phyloP scores from a whole-genome alignment of 2,888 invertebrate genomes.

The Diploptera punctata region DNA sequence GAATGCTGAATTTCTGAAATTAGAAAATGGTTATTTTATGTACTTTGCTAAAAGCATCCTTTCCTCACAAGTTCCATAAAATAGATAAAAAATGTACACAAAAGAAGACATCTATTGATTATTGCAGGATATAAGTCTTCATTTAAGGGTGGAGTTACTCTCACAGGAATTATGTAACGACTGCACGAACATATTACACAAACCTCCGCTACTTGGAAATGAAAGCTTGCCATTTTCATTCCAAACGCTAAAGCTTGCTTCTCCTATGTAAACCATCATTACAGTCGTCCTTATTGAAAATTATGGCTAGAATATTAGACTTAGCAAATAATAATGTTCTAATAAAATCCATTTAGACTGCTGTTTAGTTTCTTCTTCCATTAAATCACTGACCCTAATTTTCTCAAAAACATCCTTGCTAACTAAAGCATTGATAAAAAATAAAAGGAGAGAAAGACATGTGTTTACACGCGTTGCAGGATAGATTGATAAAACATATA shows the following conservation, averaged over 20 bases:
- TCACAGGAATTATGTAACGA: neutral
- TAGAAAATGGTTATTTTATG: slow-evolving; percentile 20
- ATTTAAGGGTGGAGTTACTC: neutral
- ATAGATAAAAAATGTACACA: neutral
- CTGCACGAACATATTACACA: neutral
- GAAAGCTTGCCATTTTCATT: neutral
- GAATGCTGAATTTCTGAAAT: slow-evolving; percentile 14
- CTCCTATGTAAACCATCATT: neutral
- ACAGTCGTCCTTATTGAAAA: neutral
- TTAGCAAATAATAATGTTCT: no score
- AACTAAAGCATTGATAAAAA: no score
- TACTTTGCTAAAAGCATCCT: slow-evolving; percentile 10
- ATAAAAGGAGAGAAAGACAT: no score
- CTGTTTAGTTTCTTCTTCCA: neutral
- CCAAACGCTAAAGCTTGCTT: neutral
- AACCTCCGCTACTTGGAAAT: neutral
- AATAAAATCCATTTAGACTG: neutral
- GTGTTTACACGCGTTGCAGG: no score
- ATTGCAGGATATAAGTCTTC: slow-evolving; percentile 15
- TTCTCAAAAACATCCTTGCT: no score
- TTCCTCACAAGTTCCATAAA: slow-evolving; percentile 5
- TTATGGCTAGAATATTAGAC: neutral
- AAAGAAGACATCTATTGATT: slow-evolving; percentile 12
- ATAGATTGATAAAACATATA: no score
- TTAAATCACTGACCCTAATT: no score